These are phyloP conservation scores for Oscheius sp. DNA, from an alignment of 1,140 invertebrate species.

Conservation along the genomic window DNA sequence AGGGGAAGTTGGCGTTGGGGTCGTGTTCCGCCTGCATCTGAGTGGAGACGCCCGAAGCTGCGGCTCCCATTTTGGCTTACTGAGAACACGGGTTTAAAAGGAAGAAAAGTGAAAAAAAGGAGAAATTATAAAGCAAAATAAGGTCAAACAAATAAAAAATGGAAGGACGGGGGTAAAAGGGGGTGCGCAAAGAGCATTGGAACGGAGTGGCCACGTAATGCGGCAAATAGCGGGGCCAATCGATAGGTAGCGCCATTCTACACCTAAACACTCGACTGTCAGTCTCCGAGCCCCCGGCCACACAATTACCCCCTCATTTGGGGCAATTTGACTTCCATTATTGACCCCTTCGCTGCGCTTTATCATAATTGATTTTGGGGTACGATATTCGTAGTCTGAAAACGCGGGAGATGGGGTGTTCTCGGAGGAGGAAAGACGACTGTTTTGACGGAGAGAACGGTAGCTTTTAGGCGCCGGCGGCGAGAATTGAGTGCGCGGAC, in stretches of 20 bases:
- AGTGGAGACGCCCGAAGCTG: slow-evolving; percentile 43
- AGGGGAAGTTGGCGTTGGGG: slow-evolving; percentile 66
- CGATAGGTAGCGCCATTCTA: not conserved
- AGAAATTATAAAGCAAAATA: not conserved
- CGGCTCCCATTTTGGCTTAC: slow-evolving; percentile 42
- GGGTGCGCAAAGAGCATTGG: not conserved
- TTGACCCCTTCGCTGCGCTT: no score
- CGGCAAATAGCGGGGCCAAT: not conserved
- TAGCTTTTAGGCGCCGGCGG: no score
- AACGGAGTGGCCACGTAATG: not conserved
- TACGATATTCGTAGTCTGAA: no score
- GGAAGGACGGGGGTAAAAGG: not conserved
- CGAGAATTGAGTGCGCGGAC: no score
- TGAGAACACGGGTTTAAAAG: not conserved
- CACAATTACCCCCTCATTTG: no score
- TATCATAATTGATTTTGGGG: no score
- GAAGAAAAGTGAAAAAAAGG: not conserved
- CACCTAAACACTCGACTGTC: not conserved
- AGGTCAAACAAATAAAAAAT: not conserved
- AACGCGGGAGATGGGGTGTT: no score
- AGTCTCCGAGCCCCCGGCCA: no score
- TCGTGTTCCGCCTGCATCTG: slow-evolving; percentile 61
- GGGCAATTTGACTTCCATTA: no score
- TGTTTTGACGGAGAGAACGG: no score
- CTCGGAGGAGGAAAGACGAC: no score